Base-by-base conservation (phyloP, 2,888 invertebrate species). In the Ypsolopha sequella region DNA sequence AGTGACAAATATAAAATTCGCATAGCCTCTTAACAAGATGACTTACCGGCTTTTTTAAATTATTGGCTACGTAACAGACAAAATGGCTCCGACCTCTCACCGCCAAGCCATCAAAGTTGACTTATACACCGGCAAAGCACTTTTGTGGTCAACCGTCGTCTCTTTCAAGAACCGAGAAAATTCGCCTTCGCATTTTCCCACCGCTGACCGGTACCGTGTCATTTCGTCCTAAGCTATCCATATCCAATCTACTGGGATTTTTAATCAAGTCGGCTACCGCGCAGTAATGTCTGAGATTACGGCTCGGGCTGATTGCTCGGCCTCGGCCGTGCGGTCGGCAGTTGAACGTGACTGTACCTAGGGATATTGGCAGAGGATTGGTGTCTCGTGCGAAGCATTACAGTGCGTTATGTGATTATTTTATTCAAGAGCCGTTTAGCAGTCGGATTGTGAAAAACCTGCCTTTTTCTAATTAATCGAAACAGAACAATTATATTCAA, bases 271-370 rank as follows among this genome's bases (percentile, higher is more conserved):
- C 82, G 80, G 80, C 84, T 70, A 81, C 75, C 61, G 58, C 61
- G 63, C 63, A 73, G 64, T 76, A 84, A 82, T 85, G 81, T 76
- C 68, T 70, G 73, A 80, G 82, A 85, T 85, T 82, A 84, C 67
- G 80, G 80, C 24, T 24, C 75, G 77, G 14, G 2, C 24, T 24
- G 47, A 47, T 47, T 47, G 47, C 36, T 34, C 33, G 46, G 35
- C 43, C 24, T 24, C 24, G 24, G 24, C 43, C 43, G 11, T 47
- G 47, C 47, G 47, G 47, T 47, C 47, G 47, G 47, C 36, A 47
- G 47, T 36, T 36, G 47, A 36, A 47, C 47, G 47, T 47, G 47
- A 47, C 47, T 36, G 9, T 24, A 24, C 24, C 24, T 24, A 24
- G 24, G 43, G 43, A 24, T 11, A 43, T 14, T 14, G 43, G 43